phyloP scores from a whole-genome alignment of 2,113 vertebrate species.

The Eleginops maclovinus region DNA sequence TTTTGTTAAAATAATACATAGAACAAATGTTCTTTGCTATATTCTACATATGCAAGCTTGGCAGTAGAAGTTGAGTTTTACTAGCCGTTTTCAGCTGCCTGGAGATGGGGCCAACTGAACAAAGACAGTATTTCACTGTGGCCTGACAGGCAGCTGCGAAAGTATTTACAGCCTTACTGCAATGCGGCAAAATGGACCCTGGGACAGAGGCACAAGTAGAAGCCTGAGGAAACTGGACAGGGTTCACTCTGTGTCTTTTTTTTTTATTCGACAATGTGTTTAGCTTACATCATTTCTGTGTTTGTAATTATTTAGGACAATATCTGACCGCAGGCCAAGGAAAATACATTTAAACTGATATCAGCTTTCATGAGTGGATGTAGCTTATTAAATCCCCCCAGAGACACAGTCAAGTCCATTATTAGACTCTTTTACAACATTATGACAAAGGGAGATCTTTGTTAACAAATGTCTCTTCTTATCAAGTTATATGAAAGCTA shows the following conservation, averaged over 20 bases:
- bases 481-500: background rate
- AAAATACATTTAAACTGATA: slow-evolving; percentile 14
- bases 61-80: slow-evolving; percentile 50
- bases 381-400: slow-evolving; percentile 16
- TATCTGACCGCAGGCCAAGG: slow-evolving; percentile 21
- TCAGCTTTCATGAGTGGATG: slow-evolving; percentile 22
- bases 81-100: slow-evolving; percentile 70
- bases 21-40: slow-evolving; percentile 20
- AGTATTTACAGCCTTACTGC: slow-evolving; percentile 99
- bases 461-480: background rate
- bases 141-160: slow-evolving; percentile 99
- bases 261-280: background rate
- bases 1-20: background rate
- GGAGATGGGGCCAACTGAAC: slow-evolving; percentile 84
- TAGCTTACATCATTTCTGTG: background rate
- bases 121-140: slow-evolving; percentile 99
- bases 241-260: background rate
- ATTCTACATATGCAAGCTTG: slow-evolving; percentile 42
- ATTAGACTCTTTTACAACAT: background rate
- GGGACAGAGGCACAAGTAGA: slow-evolving; percentile 40
- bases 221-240: slow-evolving; percentile 35
- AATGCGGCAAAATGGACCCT: slow-evolving; percentile 90
- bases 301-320: background rate
- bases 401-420: background rate
- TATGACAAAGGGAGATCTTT: background rate